Conservation (phyloP, 2,797 vertebrate genomes). For the Enteromius radiatus region DNA sequence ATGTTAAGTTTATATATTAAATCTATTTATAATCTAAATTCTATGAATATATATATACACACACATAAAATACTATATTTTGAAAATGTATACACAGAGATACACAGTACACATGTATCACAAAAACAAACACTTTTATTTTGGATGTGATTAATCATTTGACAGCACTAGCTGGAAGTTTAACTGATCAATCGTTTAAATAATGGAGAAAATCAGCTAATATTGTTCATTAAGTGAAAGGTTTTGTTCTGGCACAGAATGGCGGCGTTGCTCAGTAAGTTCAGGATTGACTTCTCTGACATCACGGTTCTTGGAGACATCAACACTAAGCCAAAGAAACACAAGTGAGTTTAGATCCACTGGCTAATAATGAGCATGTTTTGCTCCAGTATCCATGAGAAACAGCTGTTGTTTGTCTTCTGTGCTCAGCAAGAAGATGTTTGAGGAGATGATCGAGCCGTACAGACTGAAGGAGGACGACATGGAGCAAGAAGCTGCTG, state of each 20-base stretch:
- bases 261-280: constrained; percentile 96
- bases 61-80: no score
- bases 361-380: neutral
- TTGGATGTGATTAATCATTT: no score
- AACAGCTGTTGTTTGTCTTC: neutral
- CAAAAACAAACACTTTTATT: no score
- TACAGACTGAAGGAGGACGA: constrained; percentile 95
- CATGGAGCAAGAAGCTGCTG: constrained; percentile 93
- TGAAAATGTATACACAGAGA: no score
- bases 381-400: neutral
- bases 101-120: neutral
- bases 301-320: constrained; percentile 97
- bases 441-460: constrained; percentile 94
- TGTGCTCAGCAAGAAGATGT: constrained; percentile 83
- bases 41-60: no score
- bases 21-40: no score
- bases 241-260: constrained; percentile 80
- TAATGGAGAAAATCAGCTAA: neutral
- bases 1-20: no score
- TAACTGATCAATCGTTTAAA: neutral
- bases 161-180: neutral
- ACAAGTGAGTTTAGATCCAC: constrained; percentile 80
- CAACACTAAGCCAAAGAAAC: constrained; percentile 96
- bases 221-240: neutral
- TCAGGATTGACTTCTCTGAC: constrained; percentile 96